These are phyloP conservation scores for Axea sp. DNA, from an alignment of 2,888 invertebrate genomes.

Conservation along the genomic window DNA sequence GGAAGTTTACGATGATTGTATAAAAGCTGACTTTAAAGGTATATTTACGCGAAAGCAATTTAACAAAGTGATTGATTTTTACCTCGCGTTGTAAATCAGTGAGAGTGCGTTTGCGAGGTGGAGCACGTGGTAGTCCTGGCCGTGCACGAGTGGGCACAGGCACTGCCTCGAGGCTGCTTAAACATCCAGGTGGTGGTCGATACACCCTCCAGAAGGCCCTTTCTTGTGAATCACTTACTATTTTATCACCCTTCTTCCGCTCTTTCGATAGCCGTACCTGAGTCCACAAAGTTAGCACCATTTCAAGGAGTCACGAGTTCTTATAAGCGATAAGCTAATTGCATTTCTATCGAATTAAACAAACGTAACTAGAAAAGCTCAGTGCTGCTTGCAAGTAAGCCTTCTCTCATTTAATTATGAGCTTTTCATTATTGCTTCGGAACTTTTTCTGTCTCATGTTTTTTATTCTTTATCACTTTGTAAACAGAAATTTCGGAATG, in stretches of 20 bases:
- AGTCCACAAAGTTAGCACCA: conserved; percentile 65
- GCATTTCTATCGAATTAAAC: conserved; percentile 27
- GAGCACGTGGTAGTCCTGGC: conserved; percentile 83
- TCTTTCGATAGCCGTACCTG: conserved; percentile 94
- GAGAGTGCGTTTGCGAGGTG: conserved; percentile 86
- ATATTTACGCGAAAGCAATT: conserved; percentile 45
- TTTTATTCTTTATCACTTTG: background rate
- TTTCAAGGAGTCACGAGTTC: conserved; percentile 65
- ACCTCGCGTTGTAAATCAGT: conserved; percentile 91
- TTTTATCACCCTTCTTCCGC: conserved; percentile 97
- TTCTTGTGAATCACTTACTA: conserved; percentile 97
- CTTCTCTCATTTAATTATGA: background rate
- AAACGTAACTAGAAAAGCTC: conserved; percentile 36
- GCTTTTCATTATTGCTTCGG: background rate
- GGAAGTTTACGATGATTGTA: conserved; percentile 45
- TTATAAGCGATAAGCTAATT: conserved; percentile 49
- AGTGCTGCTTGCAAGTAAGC: background rate
- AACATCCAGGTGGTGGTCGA: conserved; percentile 93
- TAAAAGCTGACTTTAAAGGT: conserved; percentile 44
- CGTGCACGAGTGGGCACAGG: conserved; percentile 89
- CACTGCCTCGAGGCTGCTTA: conserved; percentile 91
- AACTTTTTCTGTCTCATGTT: background rate
- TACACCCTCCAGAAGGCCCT: conserved; percentile 98
- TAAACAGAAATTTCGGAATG: conserved; percentile 11
- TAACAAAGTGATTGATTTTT: conserved; percentile 63